These are phyloP conservation scores for Ceratotherium simum DNA, from an alignment of 2,113 vertebrate genomes.

Conservation along the genomic window DNA sequence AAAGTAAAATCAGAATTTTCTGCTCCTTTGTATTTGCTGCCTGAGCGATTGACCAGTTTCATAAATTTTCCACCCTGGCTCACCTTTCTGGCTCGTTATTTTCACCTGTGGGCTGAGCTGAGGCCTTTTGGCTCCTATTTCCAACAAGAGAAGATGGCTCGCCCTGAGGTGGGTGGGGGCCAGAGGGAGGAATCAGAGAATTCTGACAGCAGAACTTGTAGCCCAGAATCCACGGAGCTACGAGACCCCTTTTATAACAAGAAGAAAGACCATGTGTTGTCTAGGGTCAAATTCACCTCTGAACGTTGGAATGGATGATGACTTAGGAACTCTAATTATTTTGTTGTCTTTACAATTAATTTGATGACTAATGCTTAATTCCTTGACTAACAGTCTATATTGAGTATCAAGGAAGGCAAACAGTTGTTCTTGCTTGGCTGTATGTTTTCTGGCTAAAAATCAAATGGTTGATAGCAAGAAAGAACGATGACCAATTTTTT, in stretches of 20 bases:
- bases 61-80: background rate
- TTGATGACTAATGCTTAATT: slow-evolving; percentile 57
- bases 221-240: background rate
- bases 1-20: background rate
- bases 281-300: background rate
- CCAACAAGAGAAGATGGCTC: background rate
- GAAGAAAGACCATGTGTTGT: background rate
- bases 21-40: background rate
- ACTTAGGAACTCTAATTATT: background rate
- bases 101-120: background rate
- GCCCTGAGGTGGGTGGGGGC: background rate
- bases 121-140: background rate
- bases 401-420: slow-evolving; percentile 15
- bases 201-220: background rate
- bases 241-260: background rate
- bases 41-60: background rate
- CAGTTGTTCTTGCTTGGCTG: background rate
- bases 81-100: background rate
- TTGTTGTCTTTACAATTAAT: slow-evolving; percentile 48
- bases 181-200: background rate
- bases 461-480: slow-evolving; percentile 57
- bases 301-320: background rate
- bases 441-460: slow-evolving; percentile 64
- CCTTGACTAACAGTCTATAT: background rate
- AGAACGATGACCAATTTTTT: background rate